Percentiles rank a stretch among this genome's conserved stretches.
Evolutionary conservation across 2,797 vertebrate species (phyloP).

Genomic region (Semaprochilodus insignis): DNA sequence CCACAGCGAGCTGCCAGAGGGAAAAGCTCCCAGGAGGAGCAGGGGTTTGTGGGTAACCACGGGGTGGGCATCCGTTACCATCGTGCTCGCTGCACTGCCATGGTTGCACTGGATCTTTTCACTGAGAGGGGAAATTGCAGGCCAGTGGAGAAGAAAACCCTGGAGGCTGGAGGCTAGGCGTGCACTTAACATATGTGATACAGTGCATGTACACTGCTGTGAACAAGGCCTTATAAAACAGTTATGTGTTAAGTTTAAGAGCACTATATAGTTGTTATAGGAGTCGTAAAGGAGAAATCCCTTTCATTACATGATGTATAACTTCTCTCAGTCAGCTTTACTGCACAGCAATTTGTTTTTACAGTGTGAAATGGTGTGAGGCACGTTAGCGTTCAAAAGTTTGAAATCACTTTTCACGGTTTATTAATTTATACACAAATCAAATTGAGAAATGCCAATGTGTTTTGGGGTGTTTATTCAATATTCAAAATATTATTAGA

Average conservation of each 20-base stretch:
- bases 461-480: no score
- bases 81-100: conserved; percentile 28
- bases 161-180: conserved; percentile 7
- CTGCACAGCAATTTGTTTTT: conserved; percentile 25
- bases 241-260: conserved; percentile 44
- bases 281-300: conserved; percentile 39
- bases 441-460: no score
- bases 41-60: conserved; percentile 46
- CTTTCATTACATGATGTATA: conserved; percentile 36
- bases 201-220: conserved; percentile 10
- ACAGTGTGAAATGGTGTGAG: conserved; percentile 30
- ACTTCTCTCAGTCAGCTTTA: conserved; percentile 41
- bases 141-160: conserved; percentile 15
- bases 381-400: neutral
- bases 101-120: conserved; percentile 16
- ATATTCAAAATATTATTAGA: no score
- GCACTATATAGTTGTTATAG: conserved; percentile 34
- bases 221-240: conserved; percentile 26
- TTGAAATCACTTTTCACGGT: neutral
- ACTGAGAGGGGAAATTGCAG: conserved; percentile 14
- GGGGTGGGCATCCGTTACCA: conserved; percentile 38
- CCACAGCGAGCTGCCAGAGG: conserved; percentile 74
- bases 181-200: neutral
- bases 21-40: conserved; percentile 53
- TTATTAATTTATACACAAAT: neutral